Base-by-base conservation (phyloP, 1,140 invertebrate species). In the Glomeris maerens region DNA sequence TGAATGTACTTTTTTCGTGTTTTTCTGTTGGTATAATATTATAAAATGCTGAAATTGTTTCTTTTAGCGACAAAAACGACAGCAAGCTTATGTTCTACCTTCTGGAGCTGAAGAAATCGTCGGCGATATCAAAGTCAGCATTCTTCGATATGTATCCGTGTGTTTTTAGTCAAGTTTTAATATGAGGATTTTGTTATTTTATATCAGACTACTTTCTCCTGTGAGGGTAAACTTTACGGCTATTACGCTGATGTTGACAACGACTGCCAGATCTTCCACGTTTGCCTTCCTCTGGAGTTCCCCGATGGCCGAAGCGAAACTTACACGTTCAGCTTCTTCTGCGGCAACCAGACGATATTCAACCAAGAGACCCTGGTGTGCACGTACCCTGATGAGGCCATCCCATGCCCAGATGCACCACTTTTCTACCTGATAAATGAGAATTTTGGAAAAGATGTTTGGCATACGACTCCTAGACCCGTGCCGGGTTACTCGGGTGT, bases 321-420 rank as follows among this genome's bases (percentile, higher is more conserved):
- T 0, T 80, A 78, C 57, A 74, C 78, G 57, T 90, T 79, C 45
- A 57, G 52, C 41, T 64, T 65, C 55, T 41, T 64, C 45, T 64
- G 62, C 46, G 61, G 61, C 26, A 65, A 65, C 53, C 53, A 57
- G 23, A 64, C 62, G 13, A 49, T 64, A 10, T 64, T 64, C 54
- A 60, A 60, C 52, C 57, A 59, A 52, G 47, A 54, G 50, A 45
- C 61, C 1, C 52, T 66, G 0, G 66, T 65, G 2, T 66, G 64
- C 49, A 57, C 60, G 38, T 56, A 57, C 52, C 51, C 56, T 0
- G 55, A 60, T 27, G 59, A 65, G 25, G 57, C 62, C 5, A 57
- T 63, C 17, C 61, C 60, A 1, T 66, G 64, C 53, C 49, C 54
- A 27, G 49, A 59, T 26, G 61, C 64, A 27, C 55, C 62, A 7